Base-by-base conservation (phyloP, 2,797 vertebrate species). In the Fringilla coelebs region DNA sequence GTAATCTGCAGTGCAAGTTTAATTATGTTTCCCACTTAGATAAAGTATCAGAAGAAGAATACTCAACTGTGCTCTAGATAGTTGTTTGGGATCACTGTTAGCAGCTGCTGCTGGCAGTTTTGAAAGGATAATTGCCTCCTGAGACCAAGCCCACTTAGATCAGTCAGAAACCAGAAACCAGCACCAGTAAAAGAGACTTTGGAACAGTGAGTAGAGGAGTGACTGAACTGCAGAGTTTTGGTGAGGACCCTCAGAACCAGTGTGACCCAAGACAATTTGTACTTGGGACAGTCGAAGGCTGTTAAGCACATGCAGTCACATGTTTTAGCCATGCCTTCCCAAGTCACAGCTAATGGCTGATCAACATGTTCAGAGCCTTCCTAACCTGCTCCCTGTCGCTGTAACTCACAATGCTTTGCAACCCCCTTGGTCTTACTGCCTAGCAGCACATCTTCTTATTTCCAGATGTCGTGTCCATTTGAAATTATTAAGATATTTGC, bases 281-380 rank as follows among this genome's bases (percentile, higher is more conserved):
- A n/a, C 49, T 6, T 76, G 40, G 34, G 41, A 49, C 32, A 4
- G 11, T 66, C 9, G 6, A 65, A 85, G 15, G 4, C 28, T 83
- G 9, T 14, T 11, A 78, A 84, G 40, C 46, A 7, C 8, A 13
- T 45, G 20, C 0, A 49, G 28, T n/a, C 16, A 34, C 2, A 0
- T 34, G 8, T 82, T 87, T 74, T 51, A 87, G 45, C 24, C 25
- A 6, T 46, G 15, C 6, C 13, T 79, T 77, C 34, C 38, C 22
- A 74, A 60, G 19, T 57, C 41, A 49, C 16, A 61, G 7, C 10
- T 21, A 78, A 48, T 7, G 20, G 14, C 41, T 80, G 61, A 63
- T 8, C 26, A 48, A 19, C 9, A 3, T 41, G 20, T 52, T 80
- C 45, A 43, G 48, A 87, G 41, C 38, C 38, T 82, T 94, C 34